A percentile compares a stretch with the other conserved stretches of the same genome.
Evolutionary conservation across 2,797 vertebrate genomes (phyloP).

Genomic region (Hydrophis major): DNA sequence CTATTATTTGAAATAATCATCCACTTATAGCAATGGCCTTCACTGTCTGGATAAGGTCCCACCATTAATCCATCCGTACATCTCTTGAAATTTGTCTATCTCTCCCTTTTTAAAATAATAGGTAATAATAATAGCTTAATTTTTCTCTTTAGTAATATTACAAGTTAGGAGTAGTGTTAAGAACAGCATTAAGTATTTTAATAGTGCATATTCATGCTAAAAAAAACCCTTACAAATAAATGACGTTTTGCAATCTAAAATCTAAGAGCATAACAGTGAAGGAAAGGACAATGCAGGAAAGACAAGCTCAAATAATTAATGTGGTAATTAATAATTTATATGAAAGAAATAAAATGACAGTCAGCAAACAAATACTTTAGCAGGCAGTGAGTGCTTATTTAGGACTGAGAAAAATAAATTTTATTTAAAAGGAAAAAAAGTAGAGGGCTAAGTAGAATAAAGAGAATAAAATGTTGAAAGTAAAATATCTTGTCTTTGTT

Average conservation of each 20-base stretch:
- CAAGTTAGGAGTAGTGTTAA: not conserved
- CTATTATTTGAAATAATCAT: conserved; percentile 5
- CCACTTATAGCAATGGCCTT: not conserved
- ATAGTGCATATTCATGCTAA: not conserved
- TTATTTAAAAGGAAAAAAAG: not conserved
- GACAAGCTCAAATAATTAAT: not conserved
- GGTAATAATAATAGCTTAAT: not conserved
- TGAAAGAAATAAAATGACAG: not conserved
- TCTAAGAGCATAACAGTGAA: too few relatives aligned
- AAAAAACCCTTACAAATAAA: not conserved
- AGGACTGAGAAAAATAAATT: not conserved
- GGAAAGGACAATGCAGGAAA: not conserved
- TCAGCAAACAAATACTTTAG: not conserved
- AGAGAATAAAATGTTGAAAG: not conserved
- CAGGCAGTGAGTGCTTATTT: not conserved
- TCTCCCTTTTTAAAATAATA: not conserved
- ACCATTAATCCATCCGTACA: not conserved
- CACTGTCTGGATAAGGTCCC: not conserved
- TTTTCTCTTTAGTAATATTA: not conserved
- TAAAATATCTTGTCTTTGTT: not conserved
- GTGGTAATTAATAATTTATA: not conserved
- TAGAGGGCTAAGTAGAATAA: not conserved
- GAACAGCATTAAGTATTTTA: not conserved
- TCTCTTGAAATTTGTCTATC: not conserved
- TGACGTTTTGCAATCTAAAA: not conserved